Conservation (phyloP, 2,113 vertebrate genomes). For the Arenaria interpres region DNA sequence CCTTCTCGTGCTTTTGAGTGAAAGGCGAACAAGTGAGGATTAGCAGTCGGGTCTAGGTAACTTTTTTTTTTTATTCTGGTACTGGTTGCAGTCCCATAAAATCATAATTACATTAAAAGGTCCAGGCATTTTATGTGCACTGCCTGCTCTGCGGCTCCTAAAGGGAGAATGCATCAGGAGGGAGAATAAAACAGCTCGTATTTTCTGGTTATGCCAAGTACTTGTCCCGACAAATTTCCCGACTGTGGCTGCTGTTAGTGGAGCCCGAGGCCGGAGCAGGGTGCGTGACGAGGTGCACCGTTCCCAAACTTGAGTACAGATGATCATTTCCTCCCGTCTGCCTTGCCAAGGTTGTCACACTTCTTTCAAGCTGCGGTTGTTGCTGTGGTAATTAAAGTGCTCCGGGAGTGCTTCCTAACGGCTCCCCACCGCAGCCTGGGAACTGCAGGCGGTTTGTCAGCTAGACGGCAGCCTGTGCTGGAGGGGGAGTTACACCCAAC, state of each 20-base stretch:
- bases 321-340: conserved; percentile 29
- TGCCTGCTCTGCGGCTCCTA: conserved; percentile 1
- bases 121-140: conserved; percentile 32
- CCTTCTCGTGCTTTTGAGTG: conserved; percentile 14
- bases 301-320: conserved; percentile 10
- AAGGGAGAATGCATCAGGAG: background rate
- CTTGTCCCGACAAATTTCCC: conserved; percentile 2
- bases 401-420: background rate
- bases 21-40: background rate
- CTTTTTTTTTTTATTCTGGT: background rate
- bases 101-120: conserved; percentile 47
- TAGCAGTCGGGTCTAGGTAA: background rate
- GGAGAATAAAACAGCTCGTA: conserved; percentile 33
- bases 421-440: background rate
- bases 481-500: background rate
- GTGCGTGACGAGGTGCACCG: background rate
- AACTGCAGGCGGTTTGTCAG: background rate
- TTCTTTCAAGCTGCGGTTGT: conserved; percentile 5
- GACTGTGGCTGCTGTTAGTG: background rate
- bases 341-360: background rate
- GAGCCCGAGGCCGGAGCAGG: conserved; percentile 1
- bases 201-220: conserved; percentile 20
- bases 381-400: conserved; percentile 34
- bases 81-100: conserved; percentile 38
- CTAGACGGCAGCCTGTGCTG: background rate